Conservation (phyloP, 2,888 invertebrate genomes). For the Ophioninae sp. region DNA sequence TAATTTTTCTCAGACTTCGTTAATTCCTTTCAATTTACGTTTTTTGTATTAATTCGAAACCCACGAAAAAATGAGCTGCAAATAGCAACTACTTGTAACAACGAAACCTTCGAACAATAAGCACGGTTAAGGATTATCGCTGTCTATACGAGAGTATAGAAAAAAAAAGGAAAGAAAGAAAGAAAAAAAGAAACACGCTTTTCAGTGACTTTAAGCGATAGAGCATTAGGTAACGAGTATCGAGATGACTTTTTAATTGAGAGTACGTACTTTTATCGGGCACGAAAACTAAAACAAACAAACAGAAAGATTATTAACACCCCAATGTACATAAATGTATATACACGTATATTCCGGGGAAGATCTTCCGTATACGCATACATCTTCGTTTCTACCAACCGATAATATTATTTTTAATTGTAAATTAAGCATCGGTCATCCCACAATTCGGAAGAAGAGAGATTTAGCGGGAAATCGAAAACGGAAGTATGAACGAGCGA, state of each 20-base stretch:
- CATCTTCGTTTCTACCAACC: constrained; percentile 61
- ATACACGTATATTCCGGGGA: constrained; percentile 60
- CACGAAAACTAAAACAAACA: neutral
- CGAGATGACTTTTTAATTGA: neutral
- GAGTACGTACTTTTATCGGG: neutral
- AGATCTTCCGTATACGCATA: constrained; percentile 73
- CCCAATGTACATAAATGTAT: constrained; percentile 19
- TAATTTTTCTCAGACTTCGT: neutral
- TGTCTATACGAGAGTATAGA: neutral
- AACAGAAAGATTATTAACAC: neutral
- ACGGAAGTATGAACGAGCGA: constrained; percentile 3
- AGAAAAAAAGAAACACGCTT: neutral
- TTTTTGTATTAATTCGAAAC: neutral
- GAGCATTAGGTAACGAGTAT: neutral
- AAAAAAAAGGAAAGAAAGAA: neutral
- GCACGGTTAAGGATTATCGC: neutral
- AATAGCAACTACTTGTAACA: neutral
- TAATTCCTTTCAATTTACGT: neutral
- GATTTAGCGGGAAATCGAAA: neutral
- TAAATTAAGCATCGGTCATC: constrained; percentile 34
- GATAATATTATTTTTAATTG: constrained; percentile 30
- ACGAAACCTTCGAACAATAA: neutral
- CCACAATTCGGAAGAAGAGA: constrained; percentile 11
- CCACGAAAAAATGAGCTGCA: neutral
- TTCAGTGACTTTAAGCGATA: neutral